These are phyloP conservation scores for Synanthedon tipuliformis DNA, from an alignment of 2,888 invertebrate genomes.

Conservation along the genomic window DNA sequence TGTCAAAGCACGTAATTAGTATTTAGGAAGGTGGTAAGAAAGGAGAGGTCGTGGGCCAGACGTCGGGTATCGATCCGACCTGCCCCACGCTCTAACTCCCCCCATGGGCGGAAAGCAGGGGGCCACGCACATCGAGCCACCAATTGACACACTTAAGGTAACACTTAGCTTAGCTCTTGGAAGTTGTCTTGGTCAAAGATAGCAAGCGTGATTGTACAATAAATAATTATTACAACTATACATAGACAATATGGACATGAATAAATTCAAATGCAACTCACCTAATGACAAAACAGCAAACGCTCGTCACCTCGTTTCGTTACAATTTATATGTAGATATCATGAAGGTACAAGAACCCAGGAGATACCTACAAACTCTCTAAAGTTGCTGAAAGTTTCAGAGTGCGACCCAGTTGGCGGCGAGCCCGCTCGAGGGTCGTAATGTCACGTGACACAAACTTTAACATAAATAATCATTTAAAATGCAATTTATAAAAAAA, in stretches of 20 bases:
- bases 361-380: slow-evolving; percentile 1
- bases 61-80: slow-evolving; percentile 77
- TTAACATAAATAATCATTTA: not conserved
- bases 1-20: slow-evolving; percentile 72
- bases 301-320: no score
- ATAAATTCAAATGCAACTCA: not conserved
- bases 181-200: slow-evolving; percentile 32
- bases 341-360: no score
- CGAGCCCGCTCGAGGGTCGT: slow-evolving; percentile 42
- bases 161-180: slow-evolving; percentile 60
- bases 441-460: slow-evolving; percentile 20
- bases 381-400: slow-evolving; percentile 51
- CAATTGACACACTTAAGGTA: slow-evolving; percentile 70
- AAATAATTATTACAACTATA: no score
- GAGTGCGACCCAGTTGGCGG: slow-evolving; percentile 64
- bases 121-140: slow-evolving; percentile 65
- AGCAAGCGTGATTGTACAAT: not conserved
- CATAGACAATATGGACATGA: no score
- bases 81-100: slow-evolving; percentile 46
- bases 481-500: no score
- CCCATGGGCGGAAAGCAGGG: slow-evolving; percentile 37
- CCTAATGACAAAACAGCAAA: not conserved
- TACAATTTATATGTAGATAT: no score
- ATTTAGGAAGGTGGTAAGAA: slow-evolving; percentile 72
- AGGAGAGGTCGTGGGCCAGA: slow-evolving; percentile 72